phyloP scores from a whole-genome alignment of 1,140 invertebrate species.

The Megalonaias nervosa region DNA sequence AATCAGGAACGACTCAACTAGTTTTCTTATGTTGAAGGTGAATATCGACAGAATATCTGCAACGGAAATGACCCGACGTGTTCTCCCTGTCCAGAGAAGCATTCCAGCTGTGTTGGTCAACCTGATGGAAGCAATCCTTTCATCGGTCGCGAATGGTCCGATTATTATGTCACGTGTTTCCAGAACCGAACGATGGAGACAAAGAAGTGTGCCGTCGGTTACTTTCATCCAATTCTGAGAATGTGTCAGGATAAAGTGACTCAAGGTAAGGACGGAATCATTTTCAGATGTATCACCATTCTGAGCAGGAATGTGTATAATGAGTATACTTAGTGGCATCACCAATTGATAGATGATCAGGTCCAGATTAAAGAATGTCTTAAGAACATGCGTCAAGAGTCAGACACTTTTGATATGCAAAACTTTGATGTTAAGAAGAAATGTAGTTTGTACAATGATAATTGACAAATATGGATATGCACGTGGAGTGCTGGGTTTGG shows the following conservation, averaged over 20 bases:
- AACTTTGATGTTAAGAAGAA: no score
- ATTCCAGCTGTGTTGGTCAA: slow-evolving; percentile 40
- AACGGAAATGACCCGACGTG: slow-evolving; percentile 18
- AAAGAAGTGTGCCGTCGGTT: slow-evolving; percentile 25
- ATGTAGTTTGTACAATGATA: no score
- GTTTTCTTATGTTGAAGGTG: slow-evolving; percentile 23
- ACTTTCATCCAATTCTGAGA: slow-evolving; percentile 29
- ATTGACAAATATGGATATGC: no score
- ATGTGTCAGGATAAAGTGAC: slow-evolving; percentile 24
- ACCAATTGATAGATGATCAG: no score
- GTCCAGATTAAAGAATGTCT: no score
- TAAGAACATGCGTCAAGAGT: no score
- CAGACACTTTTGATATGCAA: no score
- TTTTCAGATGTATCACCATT: not conserved
- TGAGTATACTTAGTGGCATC: no score
- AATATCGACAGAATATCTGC: slow-evolving; percentile 43
- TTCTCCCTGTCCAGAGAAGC: slow-evolving; percentile 28
- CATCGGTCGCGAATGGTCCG: slow-evolving; percentile 27
- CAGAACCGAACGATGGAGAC: slow-evolving; percentile 36
- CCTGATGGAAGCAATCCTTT: slow-evolving; percentile 38
- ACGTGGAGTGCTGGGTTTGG: no score
- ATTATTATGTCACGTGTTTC: slow-evolving; percentile 37
- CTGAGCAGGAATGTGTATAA: no score
- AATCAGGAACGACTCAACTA: not conserved
- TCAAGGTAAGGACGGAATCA: not conserved